Evolutionary conservation across 1,140 invertebrate genomes (phyloP), one percentile per base, ranked within the genome.

Genomic region (Thrips palmi): DNA sequence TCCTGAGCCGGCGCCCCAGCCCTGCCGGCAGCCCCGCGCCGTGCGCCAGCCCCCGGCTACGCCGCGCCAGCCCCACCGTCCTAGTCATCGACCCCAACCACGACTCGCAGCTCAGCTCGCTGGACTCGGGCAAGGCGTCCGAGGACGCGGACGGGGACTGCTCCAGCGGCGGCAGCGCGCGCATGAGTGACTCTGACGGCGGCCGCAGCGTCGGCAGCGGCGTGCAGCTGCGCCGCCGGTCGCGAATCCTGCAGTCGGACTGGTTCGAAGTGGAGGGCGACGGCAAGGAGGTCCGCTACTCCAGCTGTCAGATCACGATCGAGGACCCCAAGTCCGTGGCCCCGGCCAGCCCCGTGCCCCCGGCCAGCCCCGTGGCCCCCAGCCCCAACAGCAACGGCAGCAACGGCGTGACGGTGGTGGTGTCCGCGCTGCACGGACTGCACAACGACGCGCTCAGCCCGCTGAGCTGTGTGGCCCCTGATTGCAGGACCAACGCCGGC

Each of bases 241-340:
- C 50, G 27, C 55, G 54, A 41, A 60, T 61, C 33, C 57, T 57
- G 30, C 55, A 55, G 39, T 58, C 56, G 2, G 56, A 59, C 44
- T 61, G 59, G 59, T 47, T 58, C 14, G 57, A 58, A 35, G 49
- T 60, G 29, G 54, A 53, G 33, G 49, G 56, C 40, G 54, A 53
- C 32, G 49, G 49, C 10, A 45, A 53, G 34, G 50, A 56, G 48
- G 52, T 61, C n/a, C 47, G 50, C 14, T 51, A 58, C 39, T 59
- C 58, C 6, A 58, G 54, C 46, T 61, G 59, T 48, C 55, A 60
- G 45, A 61, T 61, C 29, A 55, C 50, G 21, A 55, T 61, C 28
- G 54, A 56, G 22, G 52, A 54, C 37, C 39, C 42, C 12, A 37
- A 42, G 41, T 11, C 37, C 33, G 28, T 25, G 22, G n/a, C 6